Conservation (phyloP, 2,888 invertebrate genomes). For the Agapostemon virescens region DNA sequence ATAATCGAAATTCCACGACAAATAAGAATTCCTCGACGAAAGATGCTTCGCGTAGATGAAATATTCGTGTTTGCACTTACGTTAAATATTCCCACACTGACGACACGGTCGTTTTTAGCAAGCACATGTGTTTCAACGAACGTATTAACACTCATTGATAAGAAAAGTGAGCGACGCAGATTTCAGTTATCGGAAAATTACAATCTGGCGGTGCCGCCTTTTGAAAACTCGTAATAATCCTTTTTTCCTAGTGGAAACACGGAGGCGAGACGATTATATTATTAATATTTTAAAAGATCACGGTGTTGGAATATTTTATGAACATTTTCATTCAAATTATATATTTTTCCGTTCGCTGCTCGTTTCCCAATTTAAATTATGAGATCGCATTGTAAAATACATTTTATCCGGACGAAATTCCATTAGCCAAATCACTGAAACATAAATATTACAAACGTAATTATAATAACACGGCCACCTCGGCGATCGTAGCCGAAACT, state of each 20-base stretch:
- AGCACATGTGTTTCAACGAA: slow-evolving; percentile 17
- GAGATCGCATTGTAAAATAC: neutral
- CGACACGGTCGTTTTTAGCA: slow-evolving; percentile 2
- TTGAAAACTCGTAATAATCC: neutral
- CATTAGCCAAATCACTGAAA: neutral
- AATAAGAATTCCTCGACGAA: neutral
- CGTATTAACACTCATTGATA: slow-evolving; percentile 24
- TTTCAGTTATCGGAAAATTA: slow-evolving; percentile 20
- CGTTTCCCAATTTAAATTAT: neutral
- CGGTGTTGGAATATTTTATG: neutral
- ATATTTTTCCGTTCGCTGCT: neutral
- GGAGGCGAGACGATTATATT: neutral
- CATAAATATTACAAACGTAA: neutral
- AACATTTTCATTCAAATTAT: neutral
- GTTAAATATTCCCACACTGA: neutral
- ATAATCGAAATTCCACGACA: neutral
- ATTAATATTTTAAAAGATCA: neutral
- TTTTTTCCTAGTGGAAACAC: neutral
- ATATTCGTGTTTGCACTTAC: neutral
- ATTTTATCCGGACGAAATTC: neutral
- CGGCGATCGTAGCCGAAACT: neutral
- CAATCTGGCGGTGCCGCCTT: neutral
- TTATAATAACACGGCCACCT: neutral
- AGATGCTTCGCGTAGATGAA: neutral
- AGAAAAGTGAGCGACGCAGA: slow-evolving; percentile 23